phyloP scores from a whole-genome alignment of 2,113 vertebrate genomes.

The Miniopterus natalensis region DNA sequence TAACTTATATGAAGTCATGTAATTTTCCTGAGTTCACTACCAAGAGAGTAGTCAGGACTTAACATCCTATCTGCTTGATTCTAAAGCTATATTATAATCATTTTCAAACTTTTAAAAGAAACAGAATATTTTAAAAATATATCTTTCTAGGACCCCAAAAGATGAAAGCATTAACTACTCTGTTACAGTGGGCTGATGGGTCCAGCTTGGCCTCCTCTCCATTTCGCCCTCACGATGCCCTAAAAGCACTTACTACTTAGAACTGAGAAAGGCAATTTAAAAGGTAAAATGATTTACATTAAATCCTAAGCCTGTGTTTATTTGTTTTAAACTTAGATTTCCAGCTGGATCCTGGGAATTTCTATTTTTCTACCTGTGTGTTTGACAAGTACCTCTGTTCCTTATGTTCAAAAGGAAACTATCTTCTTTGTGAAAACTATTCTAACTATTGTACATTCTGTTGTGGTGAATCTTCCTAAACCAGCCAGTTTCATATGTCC shows the following conservation, averaged over 20 bases:
- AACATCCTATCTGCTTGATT: slow-evolving; percentile 14
- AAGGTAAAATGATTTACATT: background rate
- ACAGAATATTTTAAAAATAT: background rate
- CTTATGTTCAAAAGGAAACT: background rate
- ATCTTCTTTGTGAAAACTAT: slow-evolving; percentile 28
- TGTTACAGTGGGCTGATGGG: background rate
- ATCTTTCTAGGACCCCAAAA: background rate
- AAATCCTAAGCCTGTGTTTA: background rate
- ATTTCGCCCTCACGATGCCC: background rate
- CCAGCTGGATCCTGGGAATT: background rate
- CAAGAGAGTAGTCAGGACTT: background rate
- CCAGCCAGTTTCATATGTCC: background rate
- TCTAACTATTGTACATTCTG: background rate
- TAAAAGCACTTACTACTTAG: background rate
- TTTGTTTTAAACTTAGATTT: slow-evolving; percentile 47
- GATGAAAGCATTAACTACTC: background rate
- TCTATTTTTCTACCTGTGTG: background rate
- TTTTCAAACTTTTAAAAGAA: slow-evolving; percentile 21
- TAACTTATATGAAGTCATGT: background rate
- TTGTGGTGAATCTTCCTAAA: slow-evolving; percentile 26
- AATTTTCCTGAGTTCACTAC: background rate
- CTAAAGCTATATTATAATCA: background rate
- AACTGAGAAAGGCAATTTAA: background rate
- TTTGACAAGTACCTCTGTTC: background rate
- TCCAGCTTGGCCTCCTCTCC: background rate